Conservation (phyloP, 2,797 vertebrate genomes). For the Channa striata region DNA sequence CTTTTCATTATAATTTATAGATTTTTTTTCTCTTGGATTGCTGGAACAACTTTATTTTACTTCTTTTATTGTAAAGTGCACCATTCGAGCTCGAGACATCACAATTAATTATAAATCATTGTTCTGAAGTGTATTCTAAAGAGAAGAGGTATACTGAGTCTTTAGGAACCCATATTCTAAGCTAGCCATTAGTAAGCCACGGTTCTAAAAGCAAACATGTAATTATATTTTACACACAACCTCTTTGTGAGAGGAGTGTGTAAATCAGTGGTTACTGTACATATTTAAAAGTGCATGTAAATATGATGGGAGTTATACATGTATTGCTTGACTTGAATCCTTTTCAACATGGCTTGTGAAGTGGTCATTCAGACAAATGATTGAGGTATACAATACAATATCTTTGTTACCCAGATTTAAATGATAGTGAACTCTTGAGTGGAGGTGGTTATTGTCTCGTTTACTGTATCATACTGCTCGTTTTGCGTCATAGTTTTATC, state of each 20-base stretch:
- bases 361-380: slow-evolving; percentile 27
- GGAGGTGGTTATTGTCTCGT: slow-evolving; percentile 53
- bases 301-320: slow-evolving; percentile 54
- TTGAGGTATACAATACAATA: slow-evolving; percentile 17
- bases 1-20: slow-evolving; percentile 58
- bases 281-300: slow-evolving; percentile 68
- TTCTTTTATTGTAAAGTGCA: slow-evolving; percentile 23
- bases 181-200: slow-evolving; percentile 27
- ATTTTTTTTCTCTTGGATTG: slow-evolving; percentile 58
- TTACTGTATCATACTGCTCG: slow-evolving; percentile 57
- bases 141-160: slow-evolving; percentile 12
- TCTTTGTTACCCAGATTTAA: slow-evolving; percentile 25
- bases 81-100: slow-evolving; percentile 14
- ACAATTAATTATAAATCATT: slow-evolving; percentile 34
- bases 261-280: slow-evolving; percentile 39
- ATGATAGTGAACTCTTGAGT: slow-evolving; percentile 40
- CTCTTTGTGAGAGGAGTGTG: slow-evolving; percentile 32
- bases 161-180: slow-evolving; percentile 30
- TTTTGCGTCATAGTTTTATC: slow-evolving; percentile 47
- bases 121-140: slow-evolving; percentile 9
- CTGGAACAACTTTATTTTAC: slow-evolving; percentile 33
- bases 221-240: slow-evolving; percentile 44
- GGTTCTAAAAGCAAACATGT: slow-evolving; percentile 37
- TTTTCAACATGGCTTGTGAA: slow-evolving; percentile 27
- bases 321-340: slow-evolving; percentile 50